Conservation (phyloP, 1,140 invertebrate genomes). For the Cephus cinctus region DNA sequence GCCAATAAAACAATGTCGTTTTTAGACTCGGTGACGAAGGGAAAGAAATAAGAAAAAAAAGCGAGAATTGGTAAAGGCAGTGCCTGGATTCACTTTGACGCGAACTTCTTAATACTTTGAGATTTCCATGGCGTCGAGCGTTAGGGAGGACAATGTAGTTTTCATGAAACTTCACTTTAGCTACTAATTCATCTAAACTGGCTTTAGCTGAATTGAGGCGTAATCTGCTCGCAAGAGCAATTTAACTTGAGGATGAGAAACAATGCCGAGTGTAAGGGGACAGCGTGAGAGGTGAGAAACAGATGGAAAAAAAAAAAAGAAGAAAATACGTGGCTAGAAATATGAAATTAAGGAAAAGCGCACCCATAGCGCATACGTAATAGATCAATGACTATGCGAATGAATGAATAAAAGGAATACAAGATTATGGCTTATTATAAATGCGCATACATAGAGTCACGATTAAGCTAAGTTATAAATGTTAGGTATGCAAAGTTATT, state of each 20-base stretch:
- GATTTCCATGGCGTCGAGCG: background rate
- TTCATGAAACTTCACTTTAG: background rate
- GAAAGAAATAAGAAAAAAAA: background rate
- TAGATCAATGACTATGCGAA: background rate
- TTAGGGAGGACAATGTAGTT: background rate
- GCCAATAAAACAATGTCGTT: too few relatives aligned
- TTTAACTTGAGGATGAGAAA: too few relatives aligned
- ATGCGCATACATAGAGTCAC: too few relatives aligned
- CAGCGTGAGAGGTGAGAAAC: too few relatives aligned
- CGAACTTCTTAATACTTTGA: too few relatives aligned
- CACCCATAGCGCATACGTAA: background rate
- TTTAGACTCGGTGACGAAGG: background rate
- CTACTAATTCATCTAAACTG: conserved; percentile 13
- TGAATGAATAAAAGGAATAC: too few relatives aligned
- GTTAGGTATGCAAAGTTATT: too few relatives aligned
- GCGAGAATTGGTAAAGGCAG: background rate
- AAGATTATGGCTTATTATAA: too few relatives aligned
- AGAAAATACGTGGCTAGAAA: background rate
- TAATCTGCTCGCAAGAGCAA: background rate
- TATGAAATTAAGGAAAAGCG: conserved; percentile 1
- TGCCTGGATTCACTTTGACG: background rate
- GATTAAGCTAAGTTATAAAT: too few relatives aligned
- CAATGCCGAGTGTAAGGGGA: too few relatives aligned
- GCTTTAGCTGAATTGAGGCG: conserved; percentile 22
- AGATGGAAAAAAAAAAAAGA: background rate